Evolutionary conservation across 2,797 vertebrate species (phyloP).

Genomic region (Neosilurus mollespiculum): DNA sequence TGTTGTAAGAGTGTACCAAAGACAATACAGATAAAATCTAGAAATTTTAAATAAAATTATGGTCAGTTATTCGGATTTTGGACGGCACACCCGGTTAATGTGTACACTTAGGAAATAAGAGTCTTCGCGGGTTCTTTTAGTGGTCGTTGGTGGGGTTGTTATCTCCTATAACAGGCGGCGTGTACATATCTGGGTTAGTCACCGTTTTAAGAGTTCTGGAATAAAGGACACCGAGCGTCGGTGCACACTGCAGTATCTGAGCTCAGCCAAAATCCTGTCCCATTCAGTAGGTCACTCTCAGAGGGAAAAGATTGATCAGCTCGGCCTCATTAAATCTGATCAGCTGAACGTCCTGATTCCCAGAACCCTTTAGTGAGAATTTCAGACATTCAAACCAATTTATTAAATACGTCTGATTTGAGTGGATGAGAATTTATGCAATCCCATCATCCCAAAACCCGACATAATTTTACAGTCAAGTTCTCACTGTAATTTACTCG

Average conservation of each 20-base stretch:
- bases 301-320: constrained; percentile 19
- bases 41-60: neutral
- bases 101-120: neutral
- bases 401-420: too few relatives aligned
- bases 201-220: constrained; percentile 4
- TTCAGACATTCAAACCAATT: too few relatives aligned
- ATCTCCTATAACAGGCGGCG: too few relatives aligned
- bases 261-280: constrained; percentile 29
- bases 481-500: too few relatives aligned
- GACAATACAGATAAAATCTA: neutral
- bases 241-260: constrained; percentile 10
- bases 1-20: neutral
- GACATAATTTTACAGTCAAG: too few relatives aligned
- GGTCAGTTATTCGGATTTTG: neutral
- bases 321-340: constrained; percentile 26
- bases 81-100: neutral
- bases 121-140: neutral
- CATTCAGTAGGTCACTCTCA: constrained; percentile 31
- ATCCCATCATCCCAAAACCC: too few relatives aligned
- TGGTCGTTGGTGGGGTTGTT: neutral
- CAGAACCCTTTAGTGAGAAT: too few relatives aligned
- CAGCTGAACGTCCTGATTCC: neutral
- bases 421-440: too few relatives aligned
- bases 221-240: neutral
- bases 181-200: neutral